phyloP scores from a whole-genome alignment of 2,888 invertebrate species.

The Lepidochitona cinerea region DNA sequence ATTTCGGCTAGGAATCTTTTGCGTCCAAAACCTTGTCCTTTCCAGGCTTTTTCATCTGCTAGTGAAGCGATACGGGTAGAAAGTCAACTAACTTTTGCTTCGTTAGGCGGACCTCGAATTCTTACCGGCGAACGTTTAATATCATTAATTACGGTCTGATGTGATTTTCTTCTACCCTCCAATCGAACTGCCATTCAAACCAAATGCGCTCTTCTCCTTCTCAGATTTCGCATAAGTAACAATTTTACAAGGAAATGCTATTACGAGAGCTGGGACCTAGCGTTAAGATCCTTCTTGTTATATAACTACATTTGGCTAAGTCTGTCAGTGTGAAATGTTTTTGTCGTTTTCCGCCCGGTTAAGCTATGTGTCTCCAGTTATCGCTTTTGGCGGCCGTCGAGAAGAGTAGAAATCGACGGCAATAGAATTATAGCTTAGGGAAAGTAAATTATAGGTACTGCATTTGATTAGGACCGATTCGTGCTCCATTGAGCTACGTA shows the following conservation, averaged over 20 bases:
- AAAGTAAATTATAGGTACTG: conserved; percentile 7
- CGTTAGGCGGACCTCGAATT: not conserved
- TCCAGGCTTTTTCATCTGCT: no score
- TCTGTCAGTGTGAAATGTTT: not conserved
- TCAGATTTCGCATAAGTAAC: not conserved
- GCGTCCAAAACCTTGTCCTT: no score
- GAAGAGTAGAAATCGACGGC: not conserved
- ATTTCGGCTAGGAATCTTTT: no score
- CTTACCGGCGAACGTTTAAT: conserved; percentile 2
- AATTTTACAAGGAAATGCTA: not conserved
- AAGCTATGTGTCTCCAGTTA: not conserved
- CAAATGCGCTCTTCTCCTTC: not conserved
- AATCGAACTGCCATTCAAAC: not conserved
- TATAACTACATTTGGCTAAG: not conserved
- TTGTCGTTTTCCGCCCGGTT: not conserved
- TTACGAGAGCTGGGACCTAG: not conserved
- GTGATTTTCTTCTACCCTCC: not conserved
- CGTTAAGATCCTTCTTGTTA: not conserved
- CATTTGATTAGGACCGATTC: not conserved
- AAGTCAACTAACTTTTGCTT: not conserved
- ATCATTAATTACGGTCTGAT: conserved; percentile 4
- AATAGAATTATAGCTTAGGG: not conserved
- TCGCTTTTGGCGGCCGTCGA: not conserved
- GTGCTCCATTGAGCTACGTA: not conserved
- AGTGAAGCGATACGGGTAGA: not conserved